Percentiles rank a stretch among this genome's conserved stretches.
Conservation (phyloP, 1,140 invertebrate species). For the Bombus difficillimus region DNA sequence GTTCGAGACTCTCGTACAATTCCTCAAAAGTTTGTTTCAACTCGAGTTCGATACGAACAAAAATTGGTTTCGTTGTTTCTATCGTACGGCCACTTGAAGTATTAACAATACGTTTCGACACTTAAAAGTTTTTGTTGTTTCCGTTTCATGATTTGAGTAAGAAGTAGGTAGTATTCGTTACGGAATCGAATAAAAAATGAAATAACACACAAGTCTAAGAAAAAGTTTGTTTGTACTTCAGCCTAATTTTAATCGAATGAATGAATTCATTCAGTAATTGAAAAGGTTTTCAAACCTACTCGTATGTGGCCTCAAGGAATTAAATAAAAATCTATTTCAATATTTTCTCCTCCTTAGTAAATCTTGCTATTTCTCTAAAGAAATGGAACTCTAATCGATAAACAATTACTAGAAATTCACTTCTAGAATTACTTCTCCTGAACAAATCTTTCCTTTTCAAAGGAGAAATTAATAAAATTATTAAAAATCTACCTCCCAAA, state of each 20-base stretch:
- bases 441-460: neutral
- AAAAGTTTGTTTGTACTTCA: neutral
- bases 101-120: constrained; percentile 8
- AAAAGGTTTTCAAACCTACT: too few relatives aligned
- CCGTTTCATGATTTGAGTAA: neutral
- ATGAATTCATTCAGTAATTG: neutral
- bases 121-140: constrained; percentile 2
- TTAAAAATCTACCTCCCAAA: neutral
- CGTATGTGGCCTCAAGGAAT: too few relatives aligned
- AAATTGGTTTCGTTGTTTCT: neutral
- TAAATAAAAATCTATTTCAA: too few relatives aligned
- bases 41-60: neutral
- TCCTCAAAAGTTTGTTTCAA: neutral
- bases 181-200: neutral
- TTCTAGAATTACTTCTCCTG: neutral
- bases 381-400: neutral
- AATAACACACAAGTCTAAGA: neutral
- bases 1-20: neutral
- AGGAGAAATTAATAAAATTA: neutral
- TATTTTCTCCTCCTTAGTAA: neutral
- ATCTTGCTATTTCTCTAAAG: neutral
- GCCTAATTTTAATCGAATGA: neutral
- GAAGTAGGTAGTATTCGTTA: too few relatives aligned
- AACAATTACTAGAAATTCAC: neutral
- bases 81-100: neutral